Evolutionary conservation across 2,888 invertebrate genomes (phyloP), one percentile per base, ranked within the genome.

Genomic region (Diarsia mendica): DNA sequence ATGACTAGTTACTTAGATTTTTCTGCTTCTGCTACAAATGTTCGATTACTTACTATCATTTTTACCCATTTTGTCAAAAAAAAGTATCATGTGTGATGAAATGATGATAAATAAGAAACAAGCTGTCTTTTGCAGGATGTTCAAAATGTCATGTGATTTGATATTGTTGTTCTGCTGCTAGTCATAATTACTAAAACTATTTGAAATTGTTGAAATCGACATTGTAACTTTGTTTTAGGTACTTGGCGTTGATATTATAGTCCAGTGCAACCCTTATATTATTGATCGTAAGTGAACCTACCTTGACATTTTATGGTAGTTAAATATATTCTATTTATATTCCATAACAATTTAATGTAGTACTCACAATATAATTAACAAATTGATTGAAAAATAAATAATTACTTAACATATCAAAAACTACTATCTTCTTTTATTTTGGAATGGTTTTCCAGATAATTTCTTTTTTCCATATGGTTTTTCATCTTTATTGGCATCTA

Each of bases 401-500:
- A 85, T 67, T 39, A n/a, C n/a, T n/a, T n/a, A 81, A 46, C 60
- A 77, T 64, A 81, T 67, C 60, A 55, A 82, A 55, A 82, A 80
- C 67, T 78, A 74, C 66, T 73, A 72, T 87, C 87, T 90, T 89
- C 93, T 94, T 87, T 92, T 93, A 86, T 89, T 93, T 86, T 86
- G 92, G 73, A 92, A 93, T 15, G 89, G 84, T 84, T 93, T 96
- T 60, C 94, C 93, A 1, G 90, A 75, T 60, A 93, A 92, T 85
- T 94, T 96, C 80, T 92, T 94, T 86, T 94, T 96, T 0, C 91
- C 92, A 65, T 90, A 92, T 15, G 90, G 72, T 89, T 94, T 96
- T 3, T 95, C 94, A 8, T 93, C 91, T 82, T 94, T 95, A 67
- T 84, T 87, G 2, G 87, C 82, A 75, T 97, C 97, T n/a, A 96